Base-by-base conservation (phyloP, 2,113 vertebrate genomes). In the Sakesphorus luctuosus region DNA sequence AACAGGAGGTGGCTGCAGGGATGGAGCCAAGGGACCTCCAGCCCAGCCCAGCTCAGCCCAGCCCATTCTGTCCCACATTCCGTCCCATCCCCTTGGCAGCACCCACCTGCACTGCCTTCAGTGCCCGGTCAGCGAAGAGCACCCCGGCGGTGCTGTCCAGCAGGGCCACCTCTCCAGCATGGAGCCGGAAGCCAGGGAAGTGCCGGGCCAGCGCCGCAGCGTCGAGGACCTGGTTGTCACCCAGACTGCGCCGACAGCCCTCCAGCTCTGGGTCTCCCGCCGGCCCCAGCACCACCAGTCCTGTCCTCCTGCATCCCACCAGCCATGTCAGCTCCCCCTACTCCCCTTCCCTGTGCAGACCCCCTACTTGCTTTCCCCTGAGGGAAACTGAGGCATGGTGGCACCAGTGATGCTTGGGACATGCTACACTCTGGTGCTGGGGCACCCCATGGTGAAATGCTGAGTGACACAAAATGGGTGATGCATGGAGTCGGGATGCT, bases 91-190 rank as follows among this genome's bases (percentile, higher is more conserved):
- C 33, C 25, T 40, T 1, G 3, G 72, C 40, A 62, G 55, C 63
- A 58, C 94, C 62, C 29, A 99, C 99, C 99, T 99, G 99, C 17
- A 97, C 98, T 1, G 96, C 96, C 74, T 83, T 96, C 73, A 99
- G 98, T 0, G 98, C 98, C n/a, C 98, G 98, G 84, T 99, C 98
- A 0, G 99, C 99, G 3, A 97, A 98, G 92, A 99, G 97, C 76
- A 99, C 94, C 21, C 99, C 99, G 1, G 97, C 99, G 0, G 95
- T 98, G 47, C 40, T 58, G 7, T 99, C 99, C 62, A 98, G 67
- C 58, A 99, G 3, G 1, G 98, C 99, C 56, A 82, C 97, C 35
- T 99, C 97, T 6, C 98, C 98, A 0, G 89, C 23, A 2, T 88
- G 36, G 61, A 98, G 83, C 20, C 4, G 92, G 53, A 99, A 93